A percentile compares a stretch with the other conserved stretches of the same genome.
Evolutionary conservation across 2,888 invertebrate species (phyloP).

Genomic region (Metalampra italica): DNA sequence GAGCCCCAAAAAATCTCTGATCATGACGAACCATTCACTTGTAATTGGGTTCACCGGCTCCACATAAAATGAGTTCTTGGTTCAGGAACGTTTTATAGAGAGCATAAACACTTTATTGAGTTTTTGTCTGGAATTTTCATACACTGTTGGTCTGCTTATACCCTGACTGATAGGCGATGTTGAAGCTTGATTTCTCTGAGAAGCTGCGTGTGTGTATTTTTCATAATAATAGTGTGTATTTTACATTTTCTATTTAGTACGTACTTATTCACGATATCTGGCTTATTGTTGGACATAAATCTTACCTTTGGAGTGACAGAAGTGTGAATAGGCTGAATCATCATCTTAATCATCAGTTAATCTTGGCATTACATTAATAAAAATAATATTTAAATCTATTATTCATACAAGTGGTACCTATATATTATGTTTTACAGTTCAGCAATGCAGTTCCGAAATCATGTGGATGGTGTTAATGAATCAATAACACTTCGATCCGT

Average conservation of each 20-base stretch:
- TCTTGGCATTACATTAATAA: too few species aligned
- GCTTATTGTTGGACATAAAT: too few species aligned
- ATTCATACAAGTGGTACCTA: too few species aligned
- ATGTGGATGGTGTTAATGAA: slow-evolving; percentile 18
- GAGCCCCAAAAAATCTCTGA: slow-evolving; percentile 63
- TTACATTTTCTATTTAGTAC: too few species aligned
- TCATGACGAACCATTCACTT: slow-evolving; percentile 72
- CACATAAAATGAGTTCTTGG: slow-evolving; percentile 69
- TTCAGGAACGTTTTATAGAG: slow-evolving; percentile 66
- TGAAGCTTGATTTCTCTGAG: not conserved
- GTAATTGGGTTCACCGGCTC: slow-evolving; percentile 73
- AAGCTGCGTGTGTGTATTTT: not conserved
- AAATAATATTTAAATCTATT: too few species aligned
- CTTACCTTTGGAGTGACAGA: too few species aligned
- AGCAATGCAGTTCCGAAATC: not conserved
- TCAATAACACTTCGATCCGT: slow-evolving; percentile 13
- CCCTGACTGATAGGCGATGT: not conserved
- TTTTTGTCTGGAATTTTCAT: slow-evolving; percentile 53
- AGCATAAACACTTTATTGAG: slow-evolving; percentile 73
- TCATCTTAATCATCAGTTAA: too few species aligned
- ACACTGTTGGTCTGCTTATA: slow-evolving; percentile 32
- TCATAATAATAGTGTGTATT: not conserved
- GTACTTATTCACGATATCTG: too few species aligned
- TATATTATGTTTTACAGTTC: too few species aligned
- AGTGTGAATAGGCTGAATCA: too few species aligned